These are phyloP conservation scores for Ophion obscuratus DNA, from an alignment of 2,888 invertebrate species.

Conservation along the genomic window DNA sequence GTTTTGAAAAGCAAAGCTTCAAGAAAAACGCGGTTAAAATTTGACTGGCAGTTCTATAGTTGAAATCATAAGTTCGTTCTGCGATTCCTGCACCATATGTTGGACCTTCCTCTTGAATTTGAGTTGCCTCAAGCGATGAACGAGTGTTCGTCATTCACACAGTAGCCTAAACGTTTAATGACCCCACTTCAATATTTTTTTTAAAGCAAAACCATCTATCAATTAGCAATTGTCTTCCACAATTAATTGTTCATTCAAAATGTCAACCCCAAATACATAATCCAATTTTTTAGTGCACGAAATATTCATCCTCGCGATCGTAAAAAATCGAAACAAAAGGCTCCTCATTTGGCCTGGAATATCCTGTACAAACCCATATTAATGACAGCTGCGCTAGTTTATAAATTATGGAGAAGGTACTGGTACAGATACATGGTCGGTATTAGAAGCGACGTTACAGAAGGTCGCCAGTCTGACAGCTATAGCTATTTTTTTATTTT, in stretches of 20 bases:
- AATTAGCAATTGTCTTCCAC: neutral
- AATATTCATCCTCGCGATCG: neutral
- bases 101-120: too few relatives aligned
- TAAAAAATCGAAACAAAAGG: neutral
- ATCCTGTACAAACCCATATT: neutral
- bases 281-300: neutral
- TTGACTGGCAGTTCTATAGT: too few relatives aligned
- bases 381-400: conserved; percentile 2
- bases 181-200: too few relatives aligned
- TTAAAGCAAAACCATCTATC: neutral
- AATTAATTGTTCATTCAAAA: neutral
- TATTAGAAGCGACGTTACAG: conserved; percentile 49
- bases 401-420: conserved; percentile 2
- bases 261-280: neutral
- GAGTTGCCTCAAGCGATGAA: too few relatives aligned
- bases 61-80: too few relatives aligned
- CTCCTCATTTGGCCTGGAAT: neutral
- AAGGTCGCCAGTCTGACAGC: conserved; percentile 53
- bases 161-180: too few relatives aligned
- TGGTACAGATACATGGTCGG: conserved; percentile 14
- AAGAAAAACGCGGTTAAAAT: too few relatives aligned
- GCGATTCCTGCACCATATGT: too few relatives aligned
- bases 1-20: too few relatives aligned
- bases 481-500: conserved; percentile 18
- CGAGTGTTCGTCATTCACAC: too few relatives aligned